These are phyloP conservation scores for Aplidium turbinatum DNA, from an alignment of 23 tunicate species.

Conservation along the genomic window DNA sequence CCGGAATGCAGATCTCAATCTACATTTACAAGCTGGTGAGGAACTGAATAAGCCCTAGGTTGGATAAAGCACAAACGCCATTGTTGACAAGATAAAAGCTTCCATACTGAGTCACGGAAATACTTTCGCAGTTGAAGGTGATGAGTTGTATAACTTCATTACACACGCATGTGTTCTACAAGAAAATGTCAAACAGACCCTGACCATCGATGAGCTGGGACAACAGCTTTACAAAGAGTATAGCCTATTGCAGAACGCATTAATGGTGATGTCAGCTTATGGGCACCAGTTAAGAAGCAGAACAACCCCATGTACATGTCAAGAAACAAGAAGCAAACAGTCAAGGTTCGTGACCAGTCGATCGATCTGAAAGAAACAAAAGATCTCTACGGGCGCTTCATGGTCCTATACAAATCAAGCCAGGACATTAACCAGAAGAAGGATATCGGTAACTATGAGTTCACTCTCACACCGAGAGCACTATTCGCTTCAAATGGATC, in stretches of 20 bases:
- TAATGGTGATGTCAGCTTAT: neutral
- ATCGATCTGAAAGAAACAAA: too few relatives aligned
- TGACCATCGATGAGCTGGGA: neutral
- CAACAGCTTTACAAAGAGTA: neutral
- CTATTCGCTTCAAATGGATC: too few relatives aligned
- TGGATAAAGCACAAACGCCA: too few relatives aligned
- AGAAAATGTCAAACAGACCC: neutral
- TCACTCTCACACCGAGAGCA: too few relatives aligned
- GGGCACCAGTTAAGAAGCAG: conserved; percentile 1
- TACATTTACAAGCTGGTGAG: too few relatives aligned
- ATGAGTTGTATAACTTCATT: neutral
- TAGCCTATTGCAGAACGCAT: neutral
- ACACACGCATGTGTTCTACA: neutral
- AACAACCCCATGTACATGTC: neutral
- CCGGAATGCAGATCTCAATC: too few relatives aligned
- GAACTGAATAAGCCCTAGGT: too few relatives aligned
- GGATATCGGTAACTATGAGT: too few relatives aligned
- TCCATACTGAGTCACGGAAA: neutral
- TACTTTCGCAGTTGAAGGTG: neutral
- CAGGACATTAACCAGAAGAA: too few relatives aligned
- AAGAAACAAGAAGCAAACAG: neutral
- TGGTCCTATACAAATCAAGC: too few relatives aligned
- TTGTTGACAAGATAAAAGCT: too few relatives aligned
- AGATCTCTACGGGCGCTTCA: too few relatives aligned
- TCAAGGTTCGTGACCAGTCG: neutral